A percentile compares a stretch with the other conserved stretches of the same genome.
phyloP scores from a whole-genome alignment of 2,113 vertebrate genomes.

The Stigmatopora argus region DNA sequence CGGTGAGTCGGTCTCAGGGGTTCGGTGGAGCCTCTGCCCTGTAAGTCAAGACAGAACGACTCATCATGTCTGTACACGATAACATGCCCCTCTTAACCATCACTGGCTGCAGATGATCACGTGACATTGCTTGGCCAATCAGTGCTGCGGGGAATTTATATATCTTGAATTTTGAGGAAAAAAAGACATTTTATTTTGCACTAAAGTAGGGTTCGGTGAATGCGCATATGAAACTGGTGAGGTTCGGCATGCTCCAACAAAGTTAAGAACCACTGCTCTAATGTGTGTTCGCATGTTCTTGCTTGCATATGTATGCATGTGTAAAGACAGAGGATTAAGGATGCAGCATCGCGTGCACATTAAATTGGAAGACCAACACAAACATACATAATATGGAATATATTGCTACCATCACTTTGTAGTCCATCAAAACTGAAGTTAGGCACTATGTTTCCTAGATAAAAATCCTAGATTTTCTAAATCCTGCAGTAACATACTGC shows the following conservation, averaged over 20 bases:
- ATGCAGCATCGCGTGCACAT: slow-evolving; percentile 44
- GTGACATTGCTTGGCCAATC: too few species aligned
- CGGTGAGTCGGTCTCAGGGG: too few species aligned
- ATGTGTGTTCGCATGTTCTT: slow-evolving; percentile 22
- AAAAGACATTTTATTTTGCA: too few species aligned
- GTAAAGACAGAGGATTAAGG: slow-evolving; percentile 58
- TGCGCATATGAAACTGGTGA: too few species aligned
- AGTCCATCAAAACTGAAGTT: not conserved
- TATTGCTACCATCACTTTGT: not conserved
- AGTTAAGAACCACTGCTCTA: not conserved
- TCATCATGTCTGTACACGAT: too few species aligned
- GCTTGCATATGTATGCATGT: slow-evolving; percentile 35
- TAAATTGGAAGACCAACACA: slow-evolving; percentile 45
- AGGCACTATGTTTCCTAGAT: not conserved
- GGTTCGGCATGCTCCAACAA: not conserved
- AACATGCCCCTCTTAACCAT: too few species aligned
- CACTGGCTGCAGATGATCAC: too few species aligned
- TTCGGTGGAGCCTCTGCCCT: too few species aligned
- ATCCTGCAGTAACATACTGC: not conserved
- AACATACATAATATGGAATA: not conserved
- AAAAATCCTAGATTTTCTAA: not conserved
- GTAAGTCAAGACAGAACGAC: too few species aligned
- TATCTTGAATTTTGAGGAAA: too few species aligned
- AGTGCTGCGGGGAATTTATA: too few species aligned
- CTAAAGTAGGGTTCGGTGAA: too few species aligned